These are phyloP conservation scores for Tetramorium alpestre DNA, from an alignment of 1,140 invertebrate species.

Conservation along the genomic window DNA sequence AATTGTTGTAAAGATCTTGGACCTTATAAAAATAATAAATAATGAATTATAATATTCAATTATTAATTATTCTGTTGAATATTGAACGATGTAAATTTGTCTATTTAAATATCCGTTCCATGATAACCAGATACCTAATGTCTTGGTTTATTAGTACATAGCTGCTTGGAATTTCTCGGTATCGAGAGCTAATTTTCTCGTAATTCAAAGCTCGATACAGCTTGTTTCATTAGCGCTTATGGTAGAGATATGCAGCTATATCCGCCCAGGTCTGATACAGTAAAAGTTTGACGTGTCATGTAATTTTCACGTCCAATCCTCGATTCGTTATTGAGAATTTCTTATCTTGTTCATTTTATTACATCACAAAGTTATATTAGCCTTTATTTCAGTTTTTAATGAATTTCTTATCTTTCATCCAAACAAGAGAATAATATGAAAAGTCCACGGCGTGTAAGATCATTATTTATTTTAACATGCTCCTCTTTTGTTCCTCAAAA, in stretches of 20 bases:
- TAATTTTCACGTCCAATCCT: background rate
- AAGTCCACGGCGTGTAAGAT: background rate
- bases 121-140: background rate
- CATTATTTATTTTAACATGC: background rate
- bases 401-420: background rate
- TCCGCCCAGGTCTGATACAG: background rate
- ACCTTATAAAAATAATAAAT: background rate
- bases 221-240: background rate
- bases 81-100: background rate
- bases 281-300: background rate
- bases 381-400: background rate
- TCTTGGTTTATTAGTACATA: background rate
- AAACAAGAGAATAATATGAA: background rate
- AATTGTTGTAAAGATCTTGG: background rate
- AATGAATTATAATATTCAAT: background rate
- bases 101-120: background rate
- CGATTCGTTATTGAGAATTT: background rate
- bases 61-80: background rate
- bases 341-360: background rate
- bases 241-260: background rate
- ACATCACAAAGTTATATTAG: background rate
- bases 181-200: background rate
- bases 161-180: background rate
- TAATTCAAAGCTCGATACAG: constrained; percentile 3
- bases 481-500: background rate